Conservation (phyloP, 2,888 invertebrate species). For the Platerodrilus igneus region DNA sequence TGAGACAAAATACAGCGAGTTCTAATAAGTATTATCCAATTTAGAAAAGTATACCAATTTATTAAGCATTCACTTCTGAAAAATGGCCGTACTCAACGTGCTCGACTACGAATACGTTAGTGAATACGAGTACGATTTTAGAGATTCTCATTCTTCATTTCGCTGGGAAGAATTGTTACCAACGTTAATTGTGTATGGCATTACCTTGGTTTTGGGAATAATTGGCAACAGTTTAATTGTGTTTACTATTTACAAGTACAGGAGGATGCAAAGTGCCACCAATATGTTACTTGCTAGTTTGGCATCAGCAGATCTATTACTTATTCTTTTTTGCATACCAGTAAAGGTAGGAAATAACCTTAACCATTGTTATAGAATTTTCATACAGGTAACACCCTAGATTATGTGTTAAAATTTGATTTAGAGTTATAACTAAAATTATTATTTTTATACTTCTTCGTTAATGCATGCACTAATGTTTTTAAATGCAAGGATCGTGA, state of each 20-base stretch:
- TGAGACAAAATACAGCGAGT: slow-evolving; percentile 17
- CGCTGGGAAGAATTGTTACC: slow-evolving; percentile 56
- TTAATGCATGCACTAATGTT: too few species aligned
- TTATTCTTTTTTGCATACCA: slow-evolving; percentile 66
- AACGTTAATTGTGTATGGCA: slow-evolving; percentile 54
- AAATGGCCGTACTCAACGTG: slow-evolving; percentile 20
- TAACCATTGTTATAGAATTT: too few species aligned
- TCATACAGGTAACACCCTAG: too few species aligned
- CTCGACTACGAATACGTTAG: slow-evolving; percentile 17
- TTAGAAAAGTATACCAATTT: slow-evolving; percentile 16
- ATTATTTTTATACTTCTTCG: too few species aligned
- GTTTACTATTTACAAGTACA: slow-evolving; percentile 53
- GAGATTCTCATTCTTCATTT: slow-evolving; percentile 48
- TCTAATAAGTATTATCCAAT: slow-evolving; percentile 20
- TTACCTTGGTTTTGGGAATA: slow-evolving; percentile 58
- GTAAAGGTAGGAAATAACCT: slow-evolving; percentile 62
- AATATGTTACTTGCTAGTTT: slow-evolving; percentile 66
- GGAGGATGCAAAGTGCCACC: slow-evolving; percentile 58
- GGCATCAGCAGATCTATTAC: slow-evolving; percentile 63
- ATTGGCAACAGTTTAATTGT: slow-evolving; percentile 56
- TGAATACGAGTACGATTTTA: slow-evolving; percentile 50
- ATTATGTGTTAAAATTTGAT: too few species aligned
- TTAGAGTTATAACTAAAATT: too few species aligned
- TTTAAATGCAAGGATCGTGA: too few species aligned
- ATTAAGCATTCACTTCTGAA: slow-evolving; percentile 10